A percentile compares a stretch with the other conserved stretches of the same genome.
Evolutionary conservation across 2,888 invertebrate genomes (phyloP).

Genomic region (Aphrophora alni): DNA sequence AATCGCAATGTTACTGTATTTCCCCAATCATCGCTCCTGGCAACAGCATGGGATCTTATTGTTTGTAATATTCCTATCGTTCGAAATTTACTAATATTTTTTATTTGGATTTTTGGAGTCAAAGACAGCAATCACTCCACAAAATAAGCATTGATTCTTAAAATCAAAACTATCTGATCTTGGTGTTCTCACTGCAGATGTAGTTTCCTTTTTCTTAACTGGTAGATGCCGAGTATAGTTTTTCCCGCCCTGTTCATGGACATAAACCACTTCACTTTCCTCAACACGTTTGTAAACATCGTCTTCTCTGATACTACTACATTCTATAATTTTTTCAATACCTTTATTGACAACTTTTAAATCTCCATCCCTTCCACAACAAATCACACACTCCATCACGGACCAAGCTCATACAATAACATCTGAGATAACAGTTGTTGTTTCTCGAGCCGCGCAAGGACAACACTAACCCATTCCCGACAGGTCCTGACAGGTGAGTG

Average conservation of each 20-base stretch:
- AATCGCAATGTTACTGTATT: slow-evolving; percentile 2
- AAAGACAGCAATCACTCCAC: slow-evolving; percentile 9
- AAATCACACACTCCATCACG: slow-evolving; percentile 11
- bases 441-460: slow-evolving; percentile 2
- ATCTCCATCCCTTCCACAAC: slow-evolving; percentile 1
- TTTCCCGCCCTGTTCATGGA: slow-evolving; percentile 3
- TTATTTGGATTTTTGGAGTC: slow-evolving; percentile 2
- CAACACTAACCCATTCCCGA: neutral
- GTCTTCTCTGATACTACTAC: slow-evolving; percentile 3
- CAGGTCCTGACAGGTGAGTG: neutral
- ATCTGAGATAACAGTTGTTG: neutral
- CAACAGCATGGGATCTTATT: slow-evolving; percentile 6
- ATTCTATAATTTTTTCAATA: slow-evolving; percentile 2
- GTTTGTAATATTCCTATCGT: slow-evolving; percentile 7
- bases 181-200: slow-evolving; percentile 2
- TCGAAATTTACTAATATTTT: neutral
- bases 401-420: slow-evolving; percentile 2
- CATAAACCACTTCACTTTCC: slow-evolving; percentile 13
- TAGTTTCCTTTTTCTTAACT: neutral
- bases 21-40: neutral
- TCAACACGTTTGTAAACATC: slow-evolving; percentile 9
- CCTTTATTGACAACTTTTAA: slow-evolving; percentile 11
- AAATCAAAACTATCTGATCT: neutral
- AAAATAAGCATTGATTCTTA: slow-evolving; percentile 13
- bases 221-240: slow-evolving; percentile 7